Evolutionary conservation across 2,888 invertebrate species (phyloP), one percentile per base, ranked within the genome.

Genomic region (Netelia melanura): DNA sequence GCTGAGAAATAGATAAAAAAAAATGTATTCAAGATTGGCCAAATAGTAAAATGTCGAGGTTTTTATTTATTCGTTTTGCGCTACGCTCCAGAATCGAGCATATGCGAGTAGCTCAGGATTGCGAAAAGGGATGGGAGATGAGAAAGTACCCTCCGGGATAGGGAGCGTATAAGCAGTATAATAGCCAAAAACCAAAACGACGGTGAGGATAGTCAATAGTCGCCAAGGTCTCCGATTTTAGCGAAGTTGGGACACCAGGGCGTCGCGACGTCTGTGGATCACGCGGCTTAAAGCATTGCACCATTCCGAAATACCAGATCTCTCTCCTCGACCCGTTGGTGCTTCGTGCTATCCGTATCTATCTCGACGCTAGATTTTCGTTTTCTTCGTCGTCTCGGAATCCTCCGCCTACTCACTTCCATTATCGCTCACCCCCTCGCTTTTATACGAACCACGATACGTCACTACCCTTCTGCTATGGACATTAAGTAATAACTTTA

Each of bases 181-280:
- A 21, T 68, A 76, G 77, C 74, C 52, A 79, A 84, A 72, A 81
- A 52, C 61, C 25, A 17, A 70, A 81, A 65, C 30, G 48, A 30
- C 70, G 23, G 82, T 43, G 83, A 85, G 82, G 85, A 68, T 21
- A 88, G 88, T 88, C 88, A 83, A 87, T 85, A 85, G 85, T 82
- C 86, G 85, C 88, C 91, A 90, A 90, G 90, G 89, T 90, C 87
- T 88, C 85, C 58, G 87, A 88, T 87, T 86, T 76, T 65, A 61
- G 80, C 86, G 86, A 72, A 70, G 88, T 87, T 88, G 86, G 83
- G 84, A 87, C n/a, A 64, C 86, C 83, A 80, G 48, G 90, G 90
- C 91, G 91, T 90, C 91, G 67, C 78, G 79, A 86, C 85, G 91
- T 91, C 91, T 91, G 87, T 84, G 76, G 72, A 88, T 87, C 74